Base-by-base conservation (phyloP, 2,797 vertebrate species). In the Delichon dasypus region DNA sequence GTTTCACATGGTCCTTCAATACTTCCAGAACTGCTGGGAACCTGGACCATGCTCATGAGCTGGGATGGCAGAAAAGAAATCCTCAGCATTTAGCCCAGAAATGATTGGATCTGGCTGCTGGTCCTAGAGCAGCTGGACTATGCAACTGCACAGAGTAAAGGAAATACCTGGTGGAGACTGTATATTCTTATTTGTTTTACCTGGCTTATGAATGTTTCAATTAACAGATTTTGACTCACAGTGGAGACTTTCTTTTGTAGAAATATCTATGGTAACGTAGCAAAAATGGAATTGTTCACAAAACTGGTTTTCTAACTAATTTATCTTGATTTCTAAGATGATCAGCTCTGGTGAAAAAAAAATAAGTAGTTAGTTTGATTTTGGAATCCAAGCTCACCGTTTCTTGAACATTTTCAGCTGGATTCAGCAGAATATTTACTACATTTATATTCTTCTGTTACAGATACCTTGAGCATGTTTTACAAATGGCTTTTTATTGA, bases 201-300 rank as follows among this genome's bases (percentile, higher is more conserved):
- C 61, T 72, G 47, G 44, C 4, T 80, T 82, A 40, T 66, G 67
- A 89, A 50, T 89, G 91, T 64, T 88, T 91, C 34, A 54, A 18
- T 20, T 26, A 95, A 84, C n/a, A 91, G 73, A 66, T 84, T 93
- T 91, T 62, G 36, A 60, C 40, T 81, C n/a, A 25, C n/a, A 47
- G 18, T 62, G 51, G 44, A 84, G n/a, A 65, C 14, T 22, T 27
- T 62, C 13, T 82, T 72, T 87, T 19, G 8, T 83, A 36, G 62
- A 89, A 89, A 60, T 92, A 76, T 68, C 47, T 81, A 16, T 26
- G 44, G 82, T 84, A 94, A 78, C 92, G 76, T 66, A 81, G 72
- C 87, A 95, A 93, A 76, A 84, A 84, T 57, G 13, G 14, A 50
- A 57, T 88, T 64, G 40, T 75, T 57, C 42, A 84, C 48, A 91